Evolutionary conservation across 1,140 invertebrate species (phyloP).

Genomic region (Euura saliciscinereae): DNA sequence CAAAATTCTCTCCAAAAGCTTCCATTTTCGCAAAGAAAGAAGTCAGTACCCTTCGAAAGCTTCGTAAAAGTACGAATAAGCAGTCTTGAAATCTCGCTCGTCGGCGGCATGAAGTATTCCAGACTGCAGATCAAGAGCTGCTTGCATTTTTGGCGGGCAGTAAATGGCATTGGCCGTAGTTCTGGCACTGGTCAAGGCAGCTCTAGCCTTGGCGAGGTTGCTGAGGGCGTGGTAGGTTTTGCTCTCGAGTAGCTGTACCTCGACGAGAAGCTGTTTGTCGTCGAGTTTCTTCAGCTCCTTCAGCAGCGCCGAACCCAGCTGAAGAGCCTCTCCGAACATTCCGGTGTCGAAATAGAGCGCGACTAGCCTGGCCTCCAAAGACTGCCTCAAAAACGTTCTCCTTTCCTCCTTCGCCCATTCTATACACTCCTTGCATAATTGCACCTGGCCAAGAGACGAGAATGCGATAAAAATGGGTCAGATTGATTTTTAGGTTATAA

Average conservation of each 20-base stretch:
- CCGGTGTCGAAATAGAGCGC: slow-evolving; percentile 94
- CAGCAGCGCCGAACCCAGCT: slow-evolving; percentile 82
- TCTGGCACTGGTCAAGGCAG: slow-evolving; percentile 95
- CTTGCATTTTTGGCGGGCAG: slow-evolving; percentile 97
- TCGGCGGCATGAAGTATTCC: slow-evolving; percentile 99
- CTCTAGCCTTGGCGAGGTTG: slow-evolving; percentile 96
- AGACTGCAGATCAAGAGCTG: slow-evolving; percentile 95
- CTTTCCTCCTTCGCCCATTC: slow-evolving; percentile 99
- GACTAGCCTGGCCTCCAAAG: slow-evolving; percentile 91
- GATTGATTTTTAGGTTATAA: neutral
- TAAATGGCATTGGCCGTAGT: slow-evolving; percentile 99
- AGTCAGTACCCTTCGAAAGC: slow-evolving; percentile 88
- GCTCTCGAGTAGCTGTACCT: slow-evolving; percentile 95
- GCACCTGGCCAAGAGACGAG: slow-evolving; percentile 57
- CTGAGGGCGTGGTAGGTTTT: slow-evolving; percentile 98
- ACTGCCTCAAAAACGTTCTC: slow-evolving; percentile 95
- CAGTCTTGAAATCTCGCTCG: slow-evolving; percentile 99
- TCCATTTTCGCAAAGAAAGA: slow-evolving; percentile 8
- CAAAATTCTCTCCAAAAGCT: too few relatives aligned
- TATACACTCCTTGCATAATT: slow-evolving; percentile 96
- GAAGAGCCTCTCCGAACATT: slow-evolving; percentile 86
- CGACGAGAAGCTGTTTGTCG: slow-evolving; percentile 98
- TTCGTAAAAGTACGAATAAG: slow-evolving; percentile 99
- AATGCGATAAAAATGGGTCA: too few relatives aligned
- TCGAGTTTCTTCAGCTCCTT: slow-evolving; percentile 98